Base-by-base conservation (phyloP, 1,140 invertebrate species). In the Papilio glaucus region DNA sequence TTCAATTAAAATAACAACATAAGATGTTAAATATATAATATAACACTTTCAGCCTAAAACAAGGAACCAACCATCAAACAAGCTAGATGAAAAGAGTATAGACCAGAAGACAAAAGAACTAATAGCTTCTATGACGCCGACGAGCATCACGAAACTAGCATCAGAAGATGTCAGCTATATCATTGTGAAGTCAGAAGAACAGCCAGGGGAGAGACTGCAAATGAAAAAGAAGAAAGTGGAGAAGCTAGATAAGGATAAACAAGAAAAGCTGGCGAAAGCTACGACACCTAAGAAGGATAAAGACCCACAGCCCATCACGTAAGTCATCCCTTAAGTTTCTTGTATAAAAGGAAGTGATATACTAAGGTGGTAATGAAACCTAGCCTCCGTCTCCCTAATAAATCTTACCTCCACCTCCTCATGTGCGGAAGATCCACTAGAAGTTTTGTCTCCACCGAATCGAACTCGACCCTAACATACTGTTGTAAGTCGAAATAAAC, bases 161-260 rank as follows among this genome's bases (percentile, higher is more conserved):
- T 85, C 82, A 0, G 75, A 85, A 1, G 85, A 91, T 26, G 87
- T 89, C 18, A 86, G 85, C 45, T 90, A 89, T 37, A 89, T 91
- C 24, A 91, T 91, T 8, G 83, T 89, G 1, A 89, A 86, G 72
- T 49, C 62, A 38, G 72, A 74, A 60, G 61, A 57, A 12, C 57
- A 61, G 9, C 29, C 39, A 0, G 53, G 39, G 13, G 65, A 69
- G 42, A 61, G 9, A 18, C 15, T 1, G 0, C 39, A 13, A 21
- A 21, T 21, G 69, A 72, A 68, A 63, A 33, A 49, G 60, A 76
- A 79, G 41, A 77, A 76, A 41, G n/a, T 41, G 8, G 73, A 78
- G 13, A 79, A 72, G 18, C 10, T 42, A 4, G 18, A 68, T 2
- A 33, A 61, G 5, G 70, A 53, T 13, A 69, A 49, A 49, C n/a